These are phyloP conservation scores for Mallotus villosus DNA, from an alignment of 2,797 vertebrate species.

Conservation along the genomic window DNA sequence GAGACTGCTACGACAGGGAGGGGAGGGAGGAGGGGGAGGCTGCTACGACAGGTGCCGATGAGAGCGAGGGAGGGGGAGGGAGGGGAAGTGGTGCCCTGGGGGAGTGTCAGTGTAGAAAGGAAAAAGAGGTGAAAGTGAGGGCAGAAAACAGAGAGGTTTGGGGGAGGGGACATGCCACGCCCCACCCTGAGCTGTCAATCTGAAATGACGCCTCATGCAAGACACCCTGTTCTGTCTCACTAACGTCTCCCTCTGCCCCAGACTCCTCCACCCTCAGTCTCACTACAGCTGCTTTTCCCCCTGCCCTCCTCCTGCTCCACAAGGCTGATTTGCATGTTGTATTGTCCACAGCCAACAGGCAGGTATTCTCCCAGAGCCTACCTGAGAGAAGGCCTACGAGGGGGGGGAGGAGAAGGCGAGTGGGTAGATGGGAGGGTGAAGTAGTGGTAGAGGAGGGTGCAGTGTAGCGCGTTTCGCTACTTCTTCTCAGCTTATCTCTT, in stretches of 20 bases:
- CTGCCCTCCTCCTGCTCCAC: no score
- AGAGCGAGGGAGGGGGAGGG: not conserved
- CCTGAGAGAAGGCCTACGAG: not conserved
- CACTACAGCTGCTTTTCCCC: no score
- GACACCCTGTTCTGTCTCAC: no score
- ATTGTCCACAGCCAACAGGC: no score
- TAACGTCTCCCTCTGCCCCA: no score
- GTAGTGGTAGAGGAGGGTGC: not conserved
- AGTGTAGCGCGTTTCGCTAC: no score
- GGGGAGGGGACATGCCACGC: not conserved
- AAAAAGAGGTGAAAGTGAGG: conserved; percentile 4
- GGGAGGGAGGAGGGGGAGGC: no score
- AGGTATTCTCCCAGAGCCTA: no score
- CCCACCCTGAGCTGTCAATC: no score
- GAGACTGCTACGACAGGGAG: not conserved
- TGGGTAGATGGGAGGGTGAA: not conserved
- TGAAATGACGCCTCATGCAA: no score
- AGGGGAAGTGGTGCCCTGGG: not conserved
- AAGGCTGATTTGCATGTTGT: no score
- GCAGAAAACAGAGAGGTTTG: conserved; percentile 23
- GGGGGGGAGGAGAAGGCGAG: not conserved
- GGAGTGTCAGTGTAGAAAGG: not conserved
- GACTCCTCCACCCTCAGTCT: no score
- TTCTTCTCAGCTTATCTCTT: not conserved
- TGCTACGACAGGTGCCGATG: not conserved